Evolutionary conservation across 2,888 invertebrate species (phyloP), one percentile per base, ranked within the genome.

Genomic region (Germaria angustata): DNA sequence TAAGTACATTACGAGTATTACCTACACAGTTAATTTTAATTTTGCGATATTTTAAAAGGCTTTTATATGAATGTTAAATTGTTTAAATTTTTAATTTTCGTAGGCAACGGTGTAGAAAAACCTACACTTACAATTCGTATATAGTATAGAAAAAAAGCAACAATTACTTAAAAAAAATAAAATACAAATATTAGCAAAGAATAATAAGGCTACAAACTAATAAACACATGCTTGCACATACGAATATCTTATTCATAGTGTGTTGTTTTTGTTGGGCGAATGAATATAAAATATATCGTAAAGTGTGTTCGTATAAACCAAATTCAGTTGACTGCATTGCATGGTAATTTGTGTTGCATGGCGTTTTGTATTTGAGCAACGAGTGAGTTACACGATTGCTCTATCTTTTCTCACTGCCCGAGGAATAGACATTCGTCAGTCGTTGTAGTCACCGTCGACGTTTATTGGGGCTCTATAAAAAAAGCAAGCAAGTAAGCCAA

Each of bases 101-200:
- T 20, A 0, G 28, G 66, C 57, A 76, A 66, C 36, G 63, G 78
- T 71, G 69, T 66, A 32, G 7, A 9, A 63, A 55, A 63, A 72
- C 79, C 80, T 66, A 71, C 61, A 76, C 71, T 32, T 39, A 9
- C 22, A 34, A 24, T 39, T 61, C 2, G 9, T 36, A 57, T 32
- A 57, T n/a, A 36, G 8, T 32, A 76, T 1, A 49, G 24, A 69
- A 65, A 32, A 39, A 51, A 41, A 41, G n/a, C 8, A 55, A 24
- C 46, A 61, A 61, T 44, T 44, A 63, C 17, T 53, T 49, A 59
- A 66, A 44, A 51, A 61, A 78, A 73, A 75, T 69, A 65, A 76
- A 63, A 46, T 63, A 49, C 68, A 73, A 81, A 77, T 81, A 81
- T 72, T 72, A 59, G 41, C 71, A 71, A 72, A 81, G 66, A 72